These are phyloP conservation scores for Sardinella longiceps DNA, from an alignment of 2,797 vertebrate genomes.

Conservation along the genomic window DNA sequence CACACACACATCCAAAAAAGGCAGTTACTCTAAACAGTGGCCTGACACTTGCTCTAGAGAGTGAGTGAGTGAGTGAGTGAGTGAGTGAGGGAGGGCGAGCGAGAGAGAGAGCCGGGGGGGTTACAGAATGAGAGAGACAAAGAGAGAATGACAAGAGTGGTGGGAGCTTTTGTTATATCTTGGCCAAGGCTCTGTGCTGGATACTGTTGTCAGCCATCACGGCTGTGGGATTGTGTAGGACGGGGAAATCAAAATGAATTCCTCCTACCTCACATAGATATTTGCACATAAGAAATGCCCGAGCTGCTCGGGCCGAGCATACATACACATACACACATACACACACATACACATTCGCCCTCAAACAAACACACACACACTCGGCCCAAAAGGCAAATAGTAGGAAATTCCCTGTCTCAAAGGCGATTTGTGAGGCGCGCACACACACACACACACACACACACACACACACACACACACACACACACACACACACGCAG, in stretches of 20 bases:
- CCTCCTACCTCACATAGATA: not conserved
- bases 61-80: not conserved
- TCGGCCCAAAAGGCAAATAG: not conserved
- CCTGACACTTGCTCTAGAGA: not conserved
- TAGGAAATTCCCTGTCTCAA: not conserved
- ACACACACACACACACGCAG: not conserved
- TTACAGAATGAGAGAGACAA: not conserved
- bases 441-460: not conserved
- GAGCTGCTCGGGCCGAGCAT: too few species aligned
- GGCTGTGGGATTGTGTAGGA: not conserved
- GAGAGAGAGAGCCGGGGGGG: not conserved
- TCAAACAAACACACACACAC: not conserved
- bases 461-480: slow-evolving; percentile 8
- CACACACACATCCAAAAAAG: not conserved
- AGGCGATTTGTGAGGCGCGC: not conserved
- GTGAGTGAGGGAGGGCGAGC: not conserved
- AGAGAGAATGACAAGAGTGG: not conserved
- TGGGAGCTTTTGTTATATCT: not conserved
- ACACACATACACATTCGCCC: not conserved
- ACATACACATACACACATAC: not conserved
- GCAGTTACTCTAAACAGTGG: not conserved
- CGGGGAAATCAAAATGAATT: slow-evolving; percentile 10
- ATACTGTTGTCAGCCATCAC: not conserved
- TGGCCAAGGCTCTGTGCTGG: not conserved
- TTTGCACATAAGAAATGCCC: not conserved